A percentile compares a stretch with the other conserved stretches of the same genome.
Conservation (phyloP, 1,140 invertebrate genomes). For the Vanessa tameamea region DNA sequence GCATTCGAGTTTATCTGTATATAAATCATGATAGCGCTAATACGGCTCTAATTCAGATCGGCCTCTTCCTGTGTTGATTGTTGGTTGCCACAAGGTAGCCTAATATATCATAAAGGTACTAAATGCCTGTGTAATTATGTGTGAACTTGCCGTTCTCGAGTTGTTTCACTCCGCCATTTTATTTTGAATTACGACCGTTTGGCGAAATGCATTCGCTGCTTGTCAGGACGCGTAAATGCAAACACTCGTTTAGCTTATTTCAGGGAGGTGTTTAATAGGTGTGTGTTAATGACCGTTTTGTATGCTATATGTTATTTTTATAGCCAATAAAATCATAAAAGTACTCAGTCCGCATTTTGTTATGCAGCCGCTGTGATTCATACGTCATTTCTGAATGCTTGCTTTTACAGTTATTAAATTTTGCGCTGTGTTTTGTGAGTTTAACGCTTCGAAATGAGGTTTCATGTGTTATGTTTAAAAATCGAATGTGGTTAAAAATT, state of each 20-base stretch:
- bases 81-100: conserved; percentile 30
- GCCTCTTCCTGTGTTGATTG: neutral
- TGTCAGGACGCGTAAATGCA: conserved; percentile 45
- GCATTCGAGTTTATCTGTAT: conserved; percentile 14
- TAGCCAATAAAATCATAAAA: conserved; percentile 55
- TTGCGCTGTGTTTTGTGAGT: neutral
- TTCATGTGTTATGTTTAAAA: too few relatives aligned
- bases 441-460: neutral
- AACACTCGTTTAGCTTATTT: conserved; percentile 62
- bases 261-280: conserved; percentile 61
- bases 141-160: conserved; percentile 57
- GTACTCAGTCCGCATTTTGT: conserved; percentile 27
- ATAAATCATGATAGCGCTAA: conserved; percentile 1
- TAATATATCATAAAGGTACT: conserved; percentile 46
- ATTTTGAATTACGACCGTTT: conserved; percentile 51
- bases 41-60: conserved; percentile 10
- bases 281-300: conserved; percentile 63
- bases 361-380: conserved; percentile 18
- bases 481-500: too few relatives aligned
- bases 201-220: conserved; percentile 49
- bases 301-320: conserved; percentile 60
- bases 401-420: neutral
- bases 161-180: conserved; percentile 46
- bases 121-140: conserved; percentile 61
- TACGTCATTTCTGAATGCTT: neutral